Base-by-base conservation (phyloP, 1,140 invertebrate species). In the Carposina sasakii region DNA sequence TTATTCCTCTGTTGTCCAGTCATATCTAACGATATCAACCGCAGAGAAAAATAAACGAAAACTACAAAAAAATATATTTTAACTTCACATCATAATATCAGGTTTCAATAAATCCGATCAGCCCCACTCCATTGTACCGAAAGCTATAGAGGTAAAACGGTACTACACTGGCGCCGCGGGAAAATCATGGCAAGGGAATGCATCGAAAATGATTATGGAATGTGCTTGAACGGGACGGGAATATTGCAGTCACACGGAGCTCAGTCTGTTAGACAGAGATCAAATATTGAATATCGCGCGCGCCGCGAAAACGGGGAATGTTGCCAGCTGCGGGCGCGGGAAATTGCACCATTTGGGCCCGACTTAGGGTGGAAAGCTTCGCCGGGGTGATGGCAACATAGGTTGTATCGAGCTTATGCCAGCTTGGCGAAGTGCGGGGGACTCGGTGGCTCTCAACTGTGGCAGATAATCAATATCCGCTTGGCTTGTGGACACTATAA, bases 401-500 rank as follows among this genome's bases (percentile, higher is more conserved):
- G 57, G 64, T 61, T 71, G 64, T 61, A 48, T 57, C 52, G 49
- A 41, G 33, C 48, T 49, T 39, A 26, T 34, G 49, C 34, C 24
- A 28, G 24, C 40, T 42, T 30, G 20, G 40, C 39, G 46, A 55
- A 54, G 54, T 52, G 68, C 53, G 71, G 67, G 76, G 74, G 63
- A 58, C 57, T 74, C 68, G 66, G 68, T 71, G 75, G 76, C 77
- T 82, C 77, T 82, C 81, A 79, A 79, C 81, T 81, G 73, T 84
- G 81, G 82, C 81, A 85, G 84, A 86, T 86, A 86, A 86, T 86
- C 84, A 86, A 86, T 86, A 86, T 86, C 85, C 85, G 85, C 82
- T 84, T 81, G 81, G 81, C 82, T 81, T 83, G 81, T 85, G 81
- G 81, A 85, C 84, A 84, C 79, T 81, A 84, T 84, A 81, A 75